phyloP scores from a whole-genome alignment of 1,140 invertebrate species.

The Diachasma alloeum region DNA sequence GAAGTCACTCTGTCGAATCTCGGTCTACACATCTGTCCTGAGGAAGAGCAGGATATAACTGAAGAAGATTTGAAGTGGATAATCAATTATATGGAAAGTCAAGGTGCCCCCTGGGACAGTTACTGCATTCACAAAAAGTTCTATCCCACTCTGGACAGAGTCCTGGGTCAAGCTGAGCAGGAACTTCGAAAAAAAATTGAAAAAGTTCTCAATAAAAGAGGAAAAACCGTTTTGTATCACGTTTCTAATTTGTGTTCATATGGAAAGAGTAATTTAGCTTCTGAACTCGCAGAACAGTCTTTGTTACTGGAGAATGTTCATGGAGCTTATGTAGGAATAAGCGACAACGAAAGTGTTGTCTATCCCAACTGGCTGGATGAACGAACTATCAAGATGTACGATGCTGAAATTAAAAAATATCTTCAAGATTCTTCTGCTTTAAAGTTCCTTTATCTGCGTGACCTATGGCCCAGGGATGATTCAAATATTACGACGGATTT shows the following conservation, averaged over 20 bases:
- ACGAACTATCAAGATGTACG: slow-evolving; percentile 10
- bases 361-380: slow-evolving; percentile 41
- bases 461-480: slow-evolving; percentile 38
- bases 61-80: slow-evolving; percentile 3
- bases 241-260: slow-evolving; percentile 36
- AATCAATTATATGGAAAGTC: slow-evolving; percentile 15
- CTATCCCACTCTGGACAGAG: background rate
- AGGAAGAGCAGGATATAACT: slow-evolving; percentile 14
- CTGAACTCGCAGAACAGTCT: background rate
- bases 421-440: slow-evolving; percentile 4
- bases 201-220: slow-evolving; percentile 8
- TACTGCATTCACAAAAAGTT: slow-evolving; percentile 40
- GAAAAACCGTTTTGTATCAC: slow-evolving; percentile 31
- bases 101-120: slow-evolving; percentile 33
- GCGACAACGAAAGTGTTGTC: slow-evolving; percentile 23
- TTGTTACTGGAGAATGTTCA: background rate
- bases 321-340: slow-evolving; percentile 25
- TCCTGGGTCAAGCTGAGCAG: background rate
- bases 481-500: background rate
- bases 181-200: slow-evolving; percentile 6
- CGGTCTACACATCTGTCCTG: slow-evolving; percentile 64
- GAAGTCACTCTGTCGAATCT: slow-evolving; percentile 37
- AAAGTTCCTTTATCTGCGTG: slow-evolving; percentile 23
- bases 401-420: slow-evolving; percentile 28
- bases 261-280: background rate